phyloP scores from a whole-genome alignment of 2,113 vertebrate genomes.

The Noturus placidus region DNA sequence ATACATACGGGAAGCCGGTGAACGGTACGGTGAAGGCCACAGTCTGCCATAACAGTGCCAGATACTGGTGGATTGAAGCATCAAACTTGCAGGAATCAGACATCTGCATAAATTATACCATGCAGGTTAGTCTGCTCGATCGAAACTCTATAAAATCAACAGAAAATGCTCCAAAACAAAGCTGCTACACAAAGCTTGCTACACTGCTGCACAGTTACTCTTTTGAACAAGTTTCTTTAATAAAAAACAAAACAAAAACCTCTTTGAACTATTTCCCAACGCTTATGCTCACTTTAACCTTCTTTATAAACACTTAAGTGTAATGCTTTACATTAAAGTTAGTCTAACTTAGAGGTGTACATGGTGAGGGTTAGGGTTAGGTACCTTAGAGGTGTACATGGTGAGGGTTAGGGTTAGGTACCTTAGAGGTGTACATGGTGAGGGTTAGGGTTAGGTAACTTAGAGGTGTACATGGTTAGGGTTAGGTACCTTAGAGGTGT shows the following conservation, averaged over 20 bases:
- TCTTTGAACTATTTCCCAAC: too few species aligned
- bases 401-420: too few species aligned
- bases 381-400: too few species aligned
- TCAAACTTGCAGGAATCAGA: rapidly evolving
- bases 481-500: too few species aligned
- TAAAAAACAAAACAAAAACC: too few species aligned
- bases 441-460: too few species aligned
- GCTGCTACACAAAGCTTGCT: background rate
- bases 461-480: too few species aligned
- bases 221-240: too few species aligned
- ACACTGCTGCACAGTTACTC: too few species aligned
- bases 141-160: background rate
- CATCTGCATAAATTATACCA: constrained; percentile 57
- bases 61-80: background rate
- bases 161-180: background rate
- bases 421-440: too few species aligned
- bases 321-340: background rate
- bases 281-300: background rate
- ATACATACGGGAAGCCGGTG: constrained; percentile 75
- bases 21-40: constrained; percentile 56
- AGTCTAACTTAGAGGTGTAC: background rate
- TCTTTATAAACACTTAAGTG: background rate
- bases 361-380: too few species aligned
- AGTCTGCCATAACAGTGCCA: constrained; percentile 48
- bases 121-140: constrained; percentile 57